A percentile compares a stretch with the other conserved stretches of the same genome.
phyloP scores from a whole-genome alignment of 2,113 vertebrate genomes.

The Ciconia maguari region DNA sequence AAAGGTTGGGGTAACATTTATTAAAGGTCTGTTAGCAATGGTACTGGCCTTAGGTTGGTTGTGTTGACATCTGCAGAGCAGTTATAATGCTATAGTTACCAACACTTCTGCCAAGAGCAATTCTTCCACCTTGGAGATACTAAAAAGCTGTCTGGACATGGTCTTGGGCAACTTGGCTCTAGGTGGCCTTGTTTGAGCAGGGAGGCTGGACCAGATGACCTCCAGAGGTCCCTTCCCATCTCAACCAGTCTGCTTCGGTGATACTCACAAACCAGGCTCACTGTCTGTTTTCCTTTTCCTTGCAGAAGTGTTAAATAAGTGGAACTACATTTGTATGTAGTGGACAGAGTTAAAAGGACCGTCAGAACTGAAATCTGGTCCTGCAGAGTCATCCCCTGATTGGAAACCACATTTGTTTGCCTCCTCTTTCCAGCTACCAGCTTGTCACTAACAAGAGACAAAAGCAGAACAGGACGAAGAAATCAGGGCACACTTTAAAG shows the following conservation, averaged over 20 bases:
- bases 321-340: not conserved
- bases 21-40: not conserved
- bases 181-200: not conserved
- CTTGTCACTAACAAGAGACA: not conserved
- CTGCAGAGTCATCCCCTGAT: not conserved
- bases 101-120: not conserved
- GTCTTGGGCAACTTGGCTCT: not conserved
- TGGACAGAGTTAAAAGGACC: not conserved
- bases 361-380: not conserved
- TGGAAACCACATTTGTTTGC: not conserved
- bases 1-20: not conserved
- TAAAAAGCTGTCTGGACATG: not conserved
- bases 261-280: not conserved
- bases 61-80: not conserved
- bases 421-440: not conserved
- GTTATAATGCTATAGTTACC: not conserved
- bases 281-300: not conserved
- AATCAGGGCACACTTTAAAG: not conserved
- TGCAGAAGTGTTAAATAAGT: not conserved
- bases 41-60: not conserved
- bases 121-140: not conserved
- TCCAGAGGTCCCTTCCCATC: not conserved
- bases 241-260: not conserved
- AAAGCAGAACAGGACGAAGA: not conserved
- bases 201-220: not conserved